Evolutionary conservation across 2,888 invertebrate genomes (phyloP).

Genomic region (Steinernema scapterisci): DNA sequence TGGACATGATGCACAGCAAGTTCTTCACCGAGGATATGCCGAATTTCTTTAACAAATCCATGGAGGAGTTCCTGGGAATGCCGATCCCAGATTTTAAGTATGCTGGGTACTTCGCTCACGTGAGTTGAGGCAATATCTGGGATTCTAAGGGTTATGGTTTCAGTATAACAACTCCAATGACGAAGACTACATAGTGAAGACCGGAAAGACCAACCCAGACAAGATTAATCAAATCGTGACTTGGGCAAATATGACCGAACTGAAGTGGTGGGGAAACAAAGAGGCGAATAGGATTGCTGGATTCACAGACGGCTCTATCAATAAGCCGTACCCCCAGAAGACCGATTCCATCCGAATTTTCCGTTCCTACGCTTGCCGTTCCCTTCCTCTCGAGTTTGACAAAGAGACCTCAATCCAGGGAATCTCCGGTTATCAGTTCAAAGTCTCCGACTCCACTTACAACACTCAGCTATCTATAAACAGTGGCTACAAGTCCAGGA

Average conservation of each 20-base stretch:
- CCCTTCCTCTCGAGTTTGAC: constrained; percentile 47
- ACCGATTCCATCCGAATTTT: constrained; percentile 51
- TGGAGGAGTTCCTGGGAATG: background rate
- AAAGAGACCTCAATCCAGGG: constrained; percentile 43
- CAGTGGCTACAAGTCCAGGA: constrained; percentile 21
- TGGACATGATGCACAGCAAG: constrained; percentile 40
- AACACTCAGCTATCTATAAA: constrained; percentile 38
- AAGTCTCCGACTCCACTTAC: constrained; percentile 47
- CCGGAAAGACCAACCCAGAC: constrained; percentile 34
- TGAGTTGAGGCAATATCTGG: no score
- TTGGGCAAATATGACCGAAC: constrained; percentile 33
- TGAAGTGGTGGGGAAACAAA: constrained; percentile 38
- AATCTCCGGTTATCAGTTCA: constrained; percentile 48
- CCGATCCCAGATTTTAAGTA: background rate
- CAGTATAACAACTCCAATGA: constrained; percentile 40
- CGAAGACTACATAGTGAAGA: constrained; percentile 35
- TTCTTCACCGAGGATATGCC: background rate
- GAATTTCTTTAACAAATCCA: background rate
- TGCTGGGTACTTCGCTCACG: background rate
- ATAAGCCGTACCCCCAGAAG: constrained; percentile 52
- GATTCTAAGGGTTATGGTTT: no score
- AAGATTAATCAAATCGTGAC: constrained; percentile 33
- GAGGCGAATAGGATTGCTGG: constrained; percentile 37
- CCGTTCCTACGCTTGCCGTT: constrained; percentile 50
- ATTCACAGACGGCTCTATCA: constrained; percentile 54